A percentile compares a stretch with the other conserved stretches of the same genome.
Conservation (phyloP, 2,797 vertebrate species). For the Tolypeutes matacus region DNA sequence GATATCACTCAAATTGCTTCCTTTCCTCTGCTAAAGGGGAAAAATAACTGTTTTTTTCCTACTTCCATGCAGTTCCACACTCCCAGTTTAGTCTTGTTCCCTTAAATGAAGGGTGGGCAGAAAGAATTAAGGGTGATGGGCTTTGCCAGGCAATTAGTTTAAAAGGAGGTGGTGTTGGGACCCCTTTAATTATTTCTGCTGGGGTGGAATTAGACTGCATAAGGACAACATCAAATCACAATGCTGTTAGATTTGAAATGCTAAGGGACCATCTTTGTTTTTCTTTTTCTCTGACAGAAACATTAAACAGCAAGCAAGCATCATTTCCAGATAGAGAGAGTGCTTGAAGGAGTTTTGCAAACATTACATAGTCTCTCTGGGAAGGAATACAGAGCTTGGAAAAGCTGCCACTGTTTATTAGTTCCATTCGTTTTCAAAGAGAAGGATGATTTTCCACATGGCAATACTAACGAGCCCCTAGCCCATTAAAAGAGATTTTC, state of each 20-base stretch:
- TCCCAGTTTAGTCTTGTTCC: background rate
- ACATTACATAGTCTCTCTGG: slow-evolving; percentile 43
- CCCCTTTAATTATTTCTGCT: background rate
- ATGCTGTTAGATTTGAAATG: slow-evolving; percentile 50
- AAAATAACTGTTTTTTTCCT: background rate
- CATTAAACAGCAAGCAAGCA: slow-evolving; percentile 46
- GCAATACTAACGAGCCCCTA: background rate
- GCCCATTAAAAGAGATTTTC: slow-evolving; percentile 4
- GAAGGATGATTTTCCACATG: slow-evolving; percentile 8
- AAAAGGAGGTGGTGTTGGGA: background rate
- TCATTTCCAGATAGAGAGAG: slow-evolving; percentile 58
- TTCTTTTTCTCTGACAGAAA: slow-evolving; percentile 61
- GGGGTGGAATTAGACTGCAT: background rate
- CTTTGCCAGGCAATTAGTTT: background rate
- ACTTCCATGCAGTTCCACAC: background rate
- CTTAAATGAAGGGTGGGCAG: background rate
- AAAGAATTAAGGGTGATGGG: background rate
- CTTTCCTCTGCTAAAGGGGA: background rate
- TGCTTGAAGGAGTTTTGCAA: slow-evolving; percentile 53
- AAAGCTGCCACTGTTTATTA: slow-evolving; percentile 60
- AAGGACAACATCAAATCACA: background rate
- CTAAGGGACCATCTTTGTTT: slow-evolving; percentile 34
- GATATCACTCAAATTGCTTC: background rate
- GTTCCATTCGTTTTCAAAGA: slow-evolving; percentile 72
- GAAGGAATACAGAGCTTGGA: slow-evolving; percentile 50